Percentiles rank a stretch among this genome's conserved stretches.
phyloP scores from a whole-genome alignment of 2,113 vertebrate genomes.

The Saimiri boliviensis region DNA sequence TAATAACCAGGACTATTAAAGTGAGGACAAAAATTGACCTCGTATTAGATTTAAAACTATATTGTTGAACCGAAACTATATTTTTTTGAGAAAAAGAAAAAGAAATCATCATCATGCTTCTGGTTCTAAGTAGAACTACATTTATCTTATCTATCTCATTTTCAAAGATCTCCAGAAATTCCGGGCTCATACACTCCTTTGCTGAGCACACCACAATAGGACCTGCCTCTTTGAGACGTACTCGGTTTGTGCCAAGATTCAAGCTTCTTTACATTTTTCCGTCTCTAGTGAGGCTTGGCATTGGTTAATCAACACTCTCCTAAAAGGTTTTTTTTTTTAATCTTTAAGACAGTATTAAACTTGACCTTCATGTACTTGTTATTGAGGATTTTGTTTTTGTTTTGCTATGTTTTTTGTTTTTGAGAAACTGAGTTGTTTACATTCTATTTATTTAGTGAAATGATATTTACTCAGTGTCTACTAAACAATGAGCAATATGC shows the following conservation, averaged over 20 bases:
- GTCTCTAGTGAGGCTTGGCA: background rate
- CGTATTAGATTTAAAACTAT: background rate
- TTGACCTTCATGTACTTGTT: background rate
- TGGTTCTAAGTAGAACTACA: background rate
- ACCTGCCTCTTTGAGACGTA: background rate
- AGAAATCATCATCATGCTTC: background rate
- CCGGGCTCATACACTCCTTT: background rate
- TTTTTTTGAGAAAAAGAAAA: slow-evolving; percentile 9
- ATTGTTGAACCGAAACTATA: background rate
- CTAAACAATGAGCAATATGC: background rate
- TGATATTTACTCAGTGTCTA: background rate
- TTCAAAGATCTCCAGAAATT: background rate
- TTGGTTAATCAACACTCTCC: background rate
- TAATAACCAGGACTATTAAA: background rate
- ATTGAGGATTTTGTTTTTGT: background rate
- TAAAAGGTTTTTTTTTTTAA: background rate
- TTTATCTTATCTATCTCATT: background rate
- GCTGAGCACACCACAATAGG: background rate
- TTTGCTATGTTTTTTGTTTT: background rate
- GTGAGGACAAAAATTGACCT: background rate
- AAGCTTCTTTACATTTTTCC: background rate
- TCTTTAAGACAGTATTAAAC: background rate
- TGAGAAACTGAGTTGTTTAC: background rate
- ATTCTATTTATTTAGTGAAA: background rate
- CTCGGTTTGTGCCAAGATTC: background rate